Percentiles rank a stretch among this genome's conserved stretches.
Conservation (phyloP, 1,140 invertebrate species). For the Orussus abietinus region DNA sequence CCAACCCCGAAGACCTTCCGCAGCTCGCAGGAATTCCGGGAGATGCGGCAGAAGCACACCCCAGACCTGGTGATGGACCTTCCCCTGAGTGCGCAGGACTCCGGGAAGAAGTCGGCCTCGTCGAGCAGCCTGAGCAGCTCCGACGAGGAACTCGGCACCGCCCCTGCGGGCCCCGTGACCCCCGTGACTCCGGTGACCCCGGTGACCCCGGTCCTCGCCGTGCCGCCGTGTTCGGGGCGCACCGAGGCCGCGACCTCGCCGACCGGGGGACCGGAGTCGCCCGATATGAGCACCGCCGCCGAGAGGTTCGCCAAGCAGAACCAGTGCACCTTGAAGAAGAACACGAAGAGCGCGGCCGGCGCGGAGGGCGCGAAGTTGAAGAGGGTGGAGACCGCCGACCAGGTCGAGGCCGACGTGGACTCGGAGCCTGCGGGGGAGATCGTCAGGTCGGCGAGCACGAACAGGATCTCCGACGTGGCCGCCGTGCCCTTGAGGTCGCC, state of each 20-base stretch:
- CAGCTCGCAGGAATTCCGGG: conserved; percentile 48
- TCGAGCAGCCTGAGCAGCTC: conserved; percentile 47
- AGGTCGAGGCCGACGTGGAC: conserved; percentile 28
- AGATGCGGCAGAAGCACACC: conserved; percentile 64
- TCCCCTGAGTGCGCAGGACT: conserved; percentile 59
- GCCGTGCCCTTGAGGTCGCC: conserved; percentile 41
- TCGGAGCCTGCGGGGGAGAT: conserved; percentile 30
- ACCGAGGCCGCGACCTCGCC: conserved; percentile 35
- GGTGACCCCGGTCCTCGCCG: conserved; percentile 11
- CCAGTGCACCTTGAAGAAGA: conserved; percentile 79
- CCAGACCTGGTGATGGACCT: conserved; percentile 89
- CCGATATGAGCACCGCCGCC: conserved; percentile 68
- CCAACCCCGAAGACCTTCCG: conserved; percentile 41
- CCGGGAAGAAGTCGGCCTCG: conserved; percentile 48
- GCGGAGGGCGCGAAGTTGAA: conserved; percentile 25
- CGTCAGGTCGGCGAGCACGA: conserved; percentile 42
- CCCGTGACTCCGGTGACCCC: conserved; percentile 6
- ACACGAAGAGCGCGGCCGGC: conserved; percentile 51
- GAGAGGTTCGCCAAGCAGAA: conserved; percentile 75
- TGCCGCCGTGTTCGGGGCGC: conserved; percentile 9
- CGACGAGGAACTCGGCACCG: conserved; percentile 37
- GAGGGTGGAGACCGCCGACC: conserved; percentile 19
- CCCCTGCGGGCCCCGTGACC: conserved; percentile 15
- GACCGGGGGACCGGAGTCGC: conserved; percentile 57
- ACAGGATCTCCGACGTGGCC: conserved; percentile 33